phyloP scores from a whole-genome alignment of 2,797 vertebrate species.

The Decapterus maruadsi region DNA sequence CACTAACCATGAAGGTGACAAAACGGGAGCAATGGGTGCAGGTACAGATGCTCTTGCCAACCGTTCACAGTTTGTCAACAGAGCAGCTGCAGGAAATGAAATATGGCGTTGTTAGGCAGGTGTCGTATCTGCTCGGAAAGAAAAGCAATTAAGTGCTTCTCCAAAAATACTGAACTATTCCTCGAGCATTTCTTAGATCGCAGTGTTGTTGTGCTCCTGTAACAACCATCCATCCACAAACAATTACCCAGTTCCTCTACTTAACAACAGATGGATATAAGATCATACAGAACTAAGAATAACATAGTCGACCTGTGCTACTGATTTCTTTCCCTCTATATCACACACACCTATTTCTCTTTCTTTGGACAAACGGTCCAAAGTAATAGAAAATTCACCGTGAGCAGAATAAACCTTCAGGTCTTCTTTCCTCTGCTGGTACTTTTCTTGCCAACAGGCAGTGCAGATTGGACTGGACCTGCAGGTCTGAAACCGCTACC shows the following conservation, averaged over 20 bases:
- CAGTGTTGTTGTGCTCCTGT: not conserved
- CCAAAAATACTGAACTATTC: not conserved
- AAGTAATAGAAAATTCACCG: not conserved
- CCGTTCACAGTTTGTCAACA: no score
- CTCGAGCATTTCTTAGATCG: not conserved
- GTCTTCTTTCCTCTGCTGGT: not conserved
- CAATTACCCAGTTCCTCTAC: not conserved
- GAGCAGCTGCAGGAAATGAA: no score
- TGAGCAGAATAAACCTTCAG: not conserved
- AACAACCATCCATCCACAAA: not conserved
- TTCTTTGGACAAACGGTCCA: not conserved
- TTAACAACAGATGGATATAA: not conserved
- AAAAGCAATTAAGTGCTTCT: no score
- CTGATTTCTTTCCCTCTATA: not conserved
- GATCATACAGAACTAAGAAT: not conserved
- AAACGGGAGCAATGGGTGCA: no score
- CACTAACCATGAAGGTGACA: no score
- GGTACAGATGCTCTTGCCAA: no score
- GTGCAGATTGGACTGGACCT: slow-evolving; percentile 18
- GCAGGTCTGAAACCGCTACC: slow-evolving; percentile 38
- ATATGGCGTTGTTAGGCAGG: no score
- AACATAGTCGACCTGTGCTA: not conserved
- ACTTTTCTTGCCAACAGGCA: not conserved
- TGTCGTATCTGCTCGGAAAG: no score
- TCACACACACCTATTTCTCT: not conserved